Conservation (phyloP, 2,113 vertebrate species). For the Pseudopodoces humilis region DNA sequence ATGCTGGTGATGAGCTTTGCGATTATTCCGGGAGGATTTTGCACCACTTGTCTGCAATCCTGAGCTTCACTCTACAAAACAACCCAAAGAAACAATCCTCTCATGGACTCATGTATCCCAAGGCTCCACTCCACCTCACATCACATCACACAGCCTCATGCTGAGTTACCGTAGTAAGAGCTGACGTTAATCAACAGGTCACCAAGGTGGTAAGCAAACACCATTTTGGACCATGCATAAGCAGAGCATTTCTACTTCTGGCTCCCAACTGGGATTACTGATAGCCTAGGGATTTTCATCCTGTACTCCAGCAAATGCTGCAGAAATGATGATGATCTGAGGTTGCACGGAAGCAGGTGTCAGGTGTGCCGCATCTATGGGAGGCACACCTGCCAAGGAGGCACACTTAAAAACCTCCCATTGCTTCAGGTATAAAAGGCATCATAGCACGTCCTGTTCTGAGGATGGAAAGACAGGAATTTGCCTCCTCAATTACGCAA, state of each 20-base stretch:
- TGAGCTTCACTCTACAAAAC: not conserved
- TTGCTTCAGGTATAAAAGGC: not conserved
- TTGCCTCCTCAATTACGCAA: not conserved
- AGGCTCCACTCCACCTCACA: not conserved
- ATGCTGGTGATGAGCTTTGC: not conserved
- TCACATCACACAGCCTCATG: not conserved
- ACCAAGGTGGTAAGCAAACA: not conserved
- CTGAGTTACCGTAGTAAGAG: not conserved
- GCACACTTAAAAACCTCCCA: not conserved
- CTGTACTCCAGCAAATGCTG: not conserved
- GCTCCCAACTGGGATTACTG: not conserved
- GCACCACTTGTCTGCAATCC: not conserved
- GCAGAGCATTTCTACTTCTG: not conserved
- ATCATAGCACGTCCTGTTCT: not conserved
- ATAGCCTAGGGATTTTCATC: not conserved
- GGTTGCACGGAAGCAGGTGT: not conserved
- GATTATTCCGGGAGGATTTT: not conserved
- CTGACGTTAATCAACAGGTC: not conserved
- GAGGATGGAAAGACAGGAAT: not conserved
- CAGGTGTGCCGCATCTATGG: not conserved
- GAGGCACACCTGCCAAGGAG: not conserved
- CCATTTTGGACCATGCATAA: not conserved
- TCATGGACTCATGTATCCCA: not conserved
- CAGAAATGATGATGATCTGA: not conserved
- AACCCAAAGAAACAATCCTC: not conserved